Percentiles rank a stretch among this genome's conserved stretches.
Conservation (phyloP, 2,888 invertebrate species). For the Andrena haemorrhoa region DNA sequence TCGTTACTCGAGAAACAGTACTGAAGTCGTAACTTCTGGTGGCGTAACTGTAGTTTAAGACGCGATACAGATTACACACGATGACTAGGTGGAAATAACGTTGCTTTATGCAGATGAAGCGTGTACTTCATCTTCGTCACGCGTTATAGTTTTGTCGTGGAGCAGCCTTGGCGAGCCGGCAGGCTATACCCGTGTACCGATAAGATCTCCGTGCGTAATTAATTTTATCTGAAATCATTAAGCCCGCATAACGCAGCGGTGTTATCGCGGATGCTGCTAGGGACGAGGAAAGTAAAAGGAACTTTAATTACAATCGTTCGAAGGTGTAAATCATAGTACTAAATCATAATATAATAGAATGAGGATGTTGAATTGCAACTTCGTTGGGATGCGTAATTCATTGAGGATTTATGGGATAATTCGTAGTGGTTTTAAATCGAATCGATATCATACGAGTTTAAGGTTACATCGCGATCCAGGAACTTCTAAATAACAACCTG, state of each 20-base stretch:
- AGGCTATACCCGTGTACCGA: constrained; percentile 48
- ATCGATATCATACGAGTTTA: not conserved
- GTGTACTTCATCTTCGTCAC: constrained; percentile 56
- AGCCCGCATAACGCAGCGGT: constrained; percentile 20
- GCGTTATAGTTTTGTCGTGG: constrained; percentile 52
- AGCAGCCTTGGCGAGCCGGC: constrained; percentile 50
- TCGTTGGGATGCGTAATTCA: constrained; percentile 13
- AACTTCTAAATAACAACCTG: not conserved
- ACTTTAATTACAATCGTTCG: not conserved
- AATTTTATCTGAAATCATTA: constrained; percentile 51
- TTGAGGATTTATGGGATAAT: constrained; percentile 12
- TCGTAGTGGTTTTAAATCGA: not conserved
- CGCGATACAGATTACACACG: constrained; percentile 20
- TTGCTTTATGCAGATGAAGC: constrained; percentile 43
- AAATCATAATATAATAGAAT: constrained; percentile 1
- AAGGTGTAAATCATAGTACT: constrained; percentile 19
- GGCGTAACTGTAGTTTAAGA: constrained; percentile 7
- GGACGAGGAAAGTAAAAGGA: not conserved
- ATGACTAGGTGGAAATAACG: constrained; percentile 20
- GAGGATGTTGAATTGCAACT: constrained; percentile 26
- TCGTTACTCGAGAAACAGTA: not conserved
- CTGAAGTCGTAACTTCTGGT: constrained; percentile 3
- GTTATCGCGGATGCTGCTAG: constrained; percentile 16
- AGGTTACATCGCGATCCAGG: not conserved
- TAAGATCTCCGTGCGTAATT: constrained; percentile 55